Base-by-base conservation (phyloP, 2,888 invertebrate genomes). In the Aporophyla lueneburgensis region DNA sequence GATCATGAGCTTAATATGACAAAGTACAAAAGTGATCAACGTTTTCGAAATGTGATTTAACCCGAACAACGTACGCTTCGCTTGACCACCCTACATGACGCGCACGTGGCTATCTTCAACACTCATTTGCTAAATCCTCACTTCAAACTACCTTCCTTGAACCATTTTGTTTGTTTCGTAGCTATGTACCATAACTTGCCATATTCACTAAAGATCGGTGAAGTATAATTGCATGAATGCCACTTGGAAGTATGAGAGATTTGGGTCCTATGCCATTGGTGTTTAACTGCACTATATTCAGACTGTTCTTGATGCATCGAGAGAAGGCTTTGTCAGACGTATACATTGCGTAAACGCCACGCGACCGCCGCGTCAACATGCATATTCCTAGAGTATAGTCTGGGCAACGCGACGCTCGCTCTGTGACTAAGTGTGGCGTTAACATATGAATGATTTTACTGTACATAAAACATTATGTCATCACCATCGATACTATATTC, bases 401-500 rank as follows among this genome's bases (percentile, higher is more conserved):
- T 19, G 16, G 16, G 16, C 33, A 53, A 66, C 27, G 19, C n/a
- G 24, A 59, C 74, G 40, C 59, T 66, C 46, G 33, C 61, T 40
- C 49, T n/a, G 21, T 40, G 49, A 58, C 24, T 33, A 58, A 53
- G 19, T 14, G 7, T 14, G 7, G 14, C n/a, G 27, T 51, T n/a
- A 19, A 43, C 27, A 54, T 56, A 10, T n/a, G 21, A 67, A 43
- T 56, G 0, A 56, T 66, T 59, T 53, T 56, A 65, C 7, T 80
- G 51, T 71, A 68, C 59, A 83, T 65, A 56, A 46, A 43, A 46
- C 12, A 43, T 43, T 43, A 62, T 69, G 58, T 72, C 65, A 83
- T 83, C 84, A 78, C 81, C 81, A 72, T 81, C 69, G 78, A 73
- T 83, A 81, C 79, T 78, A 83, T 68, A 65, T 53, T 83, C 71